Percentiles rank a stretch among this genome's conserved stretches.
phyloP scores from a whole-genome alignment of 2,113 vertebrate genomes.

The Capricornis sumatraensis region DNA sequence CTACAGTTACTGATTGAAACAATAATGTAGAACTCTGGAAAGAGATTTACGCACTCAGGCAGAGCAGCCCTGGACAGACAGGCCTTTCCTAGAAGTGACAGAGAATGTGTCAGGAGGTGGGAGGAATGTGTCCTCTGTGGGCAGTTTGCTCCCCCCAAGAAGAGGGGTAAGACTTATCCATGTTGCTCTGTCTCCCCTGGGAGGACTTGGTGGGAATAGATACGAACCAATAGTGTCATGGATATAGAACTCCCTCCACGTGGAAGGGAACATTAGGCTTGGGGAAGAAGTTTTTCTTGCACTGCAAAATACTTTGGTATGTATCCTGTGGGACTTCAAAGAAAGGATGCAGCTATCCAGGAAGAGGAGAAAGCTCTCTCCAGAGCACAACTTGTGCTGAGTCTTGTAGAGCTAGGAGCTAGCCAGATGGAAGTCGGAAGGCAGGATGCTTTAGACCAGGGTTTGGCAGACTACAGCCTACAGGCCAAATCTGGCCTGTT shows the following conservation, averaged over 20 bases:
- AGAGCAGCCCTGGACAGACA: neutral
- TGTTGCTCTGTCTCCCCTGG: too few relatives aligned
- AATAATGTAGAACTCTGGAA: neutral
- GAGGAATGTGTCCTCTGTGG: neutral
- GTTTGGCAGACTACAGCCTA: neutral
- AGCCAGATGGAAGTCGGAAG: neutral
- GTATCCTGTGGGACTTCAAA: neutral
- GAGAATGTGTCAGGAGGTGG: neutral
- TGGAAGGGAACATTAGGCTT: neutral
- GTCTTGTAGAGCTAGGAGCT: neutral
- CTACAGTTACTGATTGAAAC: neutral
- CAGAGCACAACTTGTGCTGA: neutral
- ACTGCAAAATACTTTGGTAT: neutral
- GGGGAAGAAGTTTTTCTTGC: neutral
- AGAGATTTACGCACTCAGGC: neutral
- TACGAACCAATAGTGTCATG: neutral
- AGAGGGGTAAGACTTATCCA: neutral
- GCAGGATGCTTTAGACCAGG: neutral
- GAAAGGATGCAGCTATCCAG: neutral
- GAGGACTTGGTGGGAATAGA: neutral
- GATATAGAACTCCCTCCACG: neutral
- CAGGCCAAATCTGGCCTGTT: neutral
- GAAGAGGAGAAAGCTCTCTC: neutral
- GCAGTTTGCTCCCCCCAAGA: neutral
- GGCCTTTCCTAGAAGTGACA: neutral